Conservation (phyloP, 2,797 vertebrate genomes). For the Danionella dracula region DNA sequence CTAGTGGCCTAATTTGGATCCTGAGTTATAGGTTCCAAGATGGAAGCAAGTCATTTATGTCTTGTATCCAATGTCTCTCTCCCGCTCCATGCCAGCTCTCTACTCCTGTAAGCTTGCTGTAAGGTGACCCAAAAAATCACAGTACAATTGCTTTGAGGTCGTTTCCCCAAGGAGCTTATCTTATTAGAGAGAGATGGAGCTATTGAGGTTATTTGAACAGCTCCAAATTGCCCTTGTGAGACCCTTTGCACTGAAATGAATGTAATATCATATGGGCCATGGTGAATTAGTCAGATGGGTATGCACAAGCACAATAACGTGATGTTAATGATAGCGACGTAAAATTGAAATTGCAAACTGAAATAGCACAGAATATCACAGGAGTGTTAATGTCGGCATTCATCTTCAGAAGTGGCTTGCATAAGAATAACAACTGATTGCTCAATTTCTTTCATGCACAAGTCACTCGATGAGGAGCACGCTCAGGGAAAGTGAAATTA, state of each 20-base stretch:
- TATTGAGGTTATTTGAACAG: conserved; percentile 48
- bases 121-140: conserved; percentile 46
- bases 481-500: conserved; percentile 16
- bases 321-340: not conserved
- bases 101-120: conserved; percentile 25
- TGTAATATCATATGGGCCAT: conserved; percentile 27
- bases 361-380: not conserved
- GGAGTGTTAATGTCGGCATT: conserved; percentile 1
- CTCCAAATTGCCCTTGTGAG: conserved; percentile 45
- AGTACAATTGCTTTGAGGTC: conserved; percentile 43
- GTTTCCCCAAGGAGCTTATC: conserved; percentile 44
- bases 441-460: not conserved
- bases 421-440: conserved; percentile 19
- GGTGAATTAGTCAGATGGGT: conserved; percentile 16
- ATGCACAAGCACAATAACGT: conserved; percentile 1
- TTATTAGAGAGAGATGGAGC: conserved; percentile 51
- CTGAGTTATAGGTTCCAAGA: conserved; percentile 27
- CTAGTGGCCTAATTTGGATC: conserved; percentile 32
- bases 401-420: conserved; percentile 25
- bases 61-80: conserved; percentile 18
- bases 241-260: conserved; percentile 38
- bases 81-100: not conserved
- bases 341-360: conserved; percentile 8
- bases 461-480: not conserved
- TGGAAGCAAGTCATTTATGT: conserved; percentile 35